These are phyloP conservation scores for Smittia sp. DNA, from an alignment of 2,888 invertebrate species.

Conservation along the genomic window DNA sequence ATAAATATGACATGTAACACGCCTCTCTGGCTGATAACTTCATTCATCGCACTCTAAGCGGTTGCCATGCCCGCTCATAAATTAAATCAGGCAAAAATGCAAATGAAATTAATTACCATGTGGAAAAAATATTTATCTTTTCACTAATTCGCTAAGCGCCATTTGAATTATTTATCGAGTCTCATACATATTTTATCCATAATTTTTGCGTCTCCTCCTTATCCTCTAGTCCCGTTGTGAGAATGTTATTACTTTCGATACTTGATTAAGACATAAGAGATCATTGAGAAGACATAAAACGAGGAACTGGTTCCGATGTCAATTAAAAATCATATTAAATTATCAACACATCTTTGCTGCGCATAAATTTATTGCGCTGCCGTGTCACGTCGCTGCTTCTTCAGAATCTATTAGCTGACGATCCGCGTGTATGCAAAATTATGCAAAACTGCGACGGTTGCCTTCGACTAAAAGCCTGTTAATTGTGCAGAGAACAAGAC, in stretches of 20 bases:
- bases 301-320: slow-evolving; percentile 11
- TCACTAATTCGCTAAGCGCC: slow-evolving; percentile 7
- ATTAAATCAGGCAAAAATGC: slow-evolving; percentile 17
- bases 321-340: slow-evolving; percentile 12
- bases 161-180: slow-evolving; percentile 21
- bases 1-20: background rate
- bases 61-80: background rate
- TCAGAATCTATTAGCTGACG: background rate
- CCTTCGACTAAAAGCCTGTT: background rate
- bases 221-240: background rate
- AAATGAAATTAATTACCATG: slow-evolving; percentile 8
- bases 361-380: background rate
- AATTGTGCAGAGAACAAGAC: background rate
- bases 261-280: background rate
- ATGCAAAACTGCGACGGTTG: background rate
- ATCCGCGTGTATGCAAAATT: background rate
- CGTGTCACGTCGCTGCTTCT: background rate
- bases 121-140: background rate
- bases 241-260: background rate
- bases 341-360: background rate
- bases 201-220: background rate
- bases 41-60: background rate
- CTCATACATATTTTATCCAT: slow-evolving; percentile 17
- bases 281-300: background rate
- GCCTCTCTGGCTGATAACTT: background rate